Base-by-base conservation (phyloP, 2,797 vertebrate genomes). In the Lepus townsendii region DNA sequence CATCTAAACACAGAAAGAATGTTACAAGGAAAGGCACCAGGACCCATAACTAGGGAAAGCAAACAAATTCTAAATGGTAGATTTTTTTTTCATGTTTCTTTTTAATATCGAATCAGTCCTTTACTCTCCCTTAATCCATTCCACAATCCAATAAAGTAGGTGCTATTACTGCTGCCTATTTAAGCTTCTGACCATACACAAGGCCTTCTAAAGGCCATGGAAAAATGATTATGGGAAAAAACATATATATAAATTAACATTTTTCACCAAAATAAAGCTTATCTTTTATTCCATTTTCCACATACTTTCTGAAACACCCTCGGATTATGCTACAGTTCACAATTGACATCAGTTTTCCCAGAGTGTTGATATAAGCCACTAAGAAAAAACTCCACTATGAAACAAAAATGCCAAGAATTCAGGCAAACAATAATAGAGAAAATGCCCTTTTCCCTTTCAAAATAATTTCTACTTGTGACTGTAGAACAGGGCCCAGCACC, bases 61-160 rank as follows among this genome's bases (percentile, higher is more conserved):
- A 92, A 96, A 88, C 68, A 60, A 82, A 22, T 76, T 83, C n/a
- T 88, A 26, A 90, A 30, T 2, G 17, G 38, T 8, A 54, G 78
- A 84, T 76, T 68, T 82, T 62, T 71, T 69, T 75, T 86, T 65
- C 13, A 16, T 62, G 8, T 42, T 68, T 71, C 68, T 84, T 57
- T 84, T 65, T 82, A 76, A 88, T 17, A 80, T 83, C 69, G 24
- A 60, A 26, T 30, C n/a, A 76, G 50, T 27, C 24, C 57, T 86
- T 94, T 71, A 52, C 77, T 91, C 47, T 90, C 68, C 82, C 71
- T 85, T 66, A 89, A 57, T 92, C 24, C 17, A 84, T 82, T 68
- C n/a, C 62, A 87, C 12, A 91, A 11, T 14, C 54, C 75, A 62
- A 84, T 69, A 32, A 92, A 89, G 24, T 27, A 85, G 69, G 26